Evolutionary conservation across 2,113 vertebrate genomes (phyloP), one percentile per base, ranked within the genome.

Genomic region (Planiliza haematocheilus): DNA sequence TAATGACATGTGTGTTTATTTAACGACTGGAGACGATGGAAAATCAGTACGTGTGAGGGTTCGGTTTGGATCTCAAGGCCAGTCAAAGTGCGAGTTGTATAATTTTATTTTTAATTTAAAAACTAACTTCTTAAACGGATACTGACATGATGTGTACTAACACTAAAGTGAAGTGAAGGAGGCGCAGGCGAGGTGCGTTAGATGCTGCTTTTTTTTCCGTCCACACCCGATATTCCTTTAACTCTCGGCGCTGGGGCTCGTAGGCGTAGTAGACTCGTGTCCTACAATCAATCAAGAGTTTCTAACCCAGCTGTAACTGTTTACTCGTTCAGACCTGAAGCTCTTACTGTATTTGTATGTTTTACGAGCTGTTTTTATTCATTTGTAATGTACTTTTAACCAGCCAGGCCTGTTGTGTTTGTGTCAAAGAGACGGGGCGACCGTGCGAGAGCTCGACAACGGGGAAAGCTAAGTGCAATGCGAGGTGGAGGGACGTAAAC

Each of bases 311-410:
- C 59, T 63, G 53, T 86, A 56, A 85, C 53, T 77, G 89, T 89
- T 89, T 82, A 76, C 81, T 83, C n/a, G 75, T 84, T 81, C 63
- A 78, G 66, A 89, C 89, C 90, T 55, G 70, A 89, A 57, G 88
- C 86, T 91, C 84, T 91, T 86, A 87, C 75, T 90, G 77, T 84
- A 59, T 87, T 88, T 81, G 41, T 91, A 83, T 85, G 74, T 79
- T 87, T 75, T 86, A 64, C 63, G 34, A 66, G 84, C 9, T 71
- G 30, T 86, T 87, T 87, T 64, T 86, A 78, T 87, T 77, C 39
- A 82, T 89, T 77, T 86, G 38, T 83, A 56, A 65, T 73, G 58
- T 48, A 52, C 73, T 74, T 81, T 82, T 83, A 72, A 91, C 79
- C 69, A 76, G 72, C 57, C 83, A 77, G 81, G 87, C 84, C 85